Base-by-base conservation (phyloP, 1,140 invertebrate genomes). In the Sycophaga agraensis region DNA sequence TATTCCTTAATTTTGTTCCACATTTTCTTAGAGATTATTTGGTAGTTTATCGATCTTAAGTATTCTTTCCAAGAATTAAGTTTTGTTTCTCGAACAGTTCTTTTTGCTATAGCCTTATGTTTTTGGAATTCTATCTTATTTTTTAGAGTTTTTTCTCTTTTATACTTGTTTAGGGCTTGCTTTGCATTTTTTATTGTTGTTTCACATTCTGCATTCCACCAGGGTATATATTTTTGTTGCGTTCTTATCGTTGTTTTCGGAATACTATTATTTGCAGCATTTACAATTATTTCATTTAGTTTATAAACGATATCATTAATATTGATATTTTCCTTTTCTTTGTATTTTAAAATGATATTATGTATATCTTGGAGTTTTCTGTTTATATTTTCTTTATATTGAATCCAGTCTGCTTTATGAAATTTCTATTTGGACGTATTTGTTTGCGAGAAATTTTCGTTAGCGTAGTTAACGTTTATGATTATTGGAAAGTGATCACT, bases 401-500 rank as follows among this genome's bases (percentile, higher is more conserved):
- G 2, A 21, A 7, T 21, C 40, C 40, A 43, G 4, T 43, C 17
- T 21, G 40, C 40, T 21, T 21, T 43, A 21, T 21, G 16, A 17
- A 43, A 43, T 21, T 43, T 43, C 40, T 17, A 43, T 43, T 14
- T 43, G 17, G 49, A 17, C 11, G 24, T 24, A 12, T 9, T 45
- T 12, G 19, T 9, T 45, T 2, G 12, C 3, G 16, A 12, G 17
- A 8, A 16, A 35, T 51, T 19, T 51, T 35, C 9, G 19, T 1
- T 22, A 8, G 43, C 28, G n/a, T 16, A 2, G n/a, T 48, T 48
- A 8, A 21, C n/a, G n/a, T n/a, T n/a, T 62, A 72, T 65, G 26
- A 64, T 42, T 37, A 72, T 69, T 28, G 70, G 70, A 17, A 59
- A 71, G 34, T 74, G 69, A 46, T 73, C 70, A 63, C 68, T 74